Conservation (phyloP, 2,797 vertebrate genomes). For the Basileuterus tristriatus region DNA sequence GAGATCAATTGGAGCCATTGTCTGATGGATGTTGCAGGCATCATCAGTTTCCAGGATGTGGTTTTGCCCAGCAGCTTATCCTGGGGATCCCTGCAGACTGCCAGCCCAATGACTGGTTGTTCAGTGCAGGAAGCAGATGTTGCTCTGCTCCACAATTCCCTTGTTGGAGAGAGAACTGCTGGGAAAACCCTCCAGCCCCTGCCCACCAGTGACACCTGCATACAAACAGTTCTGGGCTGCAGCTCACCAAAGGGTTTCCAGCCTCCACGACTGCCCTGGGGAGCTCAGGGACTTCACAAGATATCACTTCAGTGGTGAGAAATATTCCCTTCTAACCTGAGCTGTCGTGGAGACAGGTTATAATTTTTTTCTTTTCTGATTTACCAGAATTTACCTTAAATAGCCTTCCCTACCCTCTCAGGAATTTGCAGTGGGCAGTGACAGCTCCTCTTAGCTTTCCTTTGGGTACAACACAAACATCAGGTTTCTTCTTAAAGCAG, state of each 20-base stretch:
- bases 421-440: neutral
- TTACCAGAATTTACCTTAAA: neutral
- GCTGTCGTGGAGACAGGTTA: neutral
- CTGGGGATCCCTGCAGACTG: neutral
- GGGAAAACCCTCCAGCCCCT: neutral
- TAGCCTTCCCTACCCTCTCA: neutral
- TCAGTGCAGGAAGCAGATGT: neutral
- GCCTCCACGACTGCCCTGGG: fast-evolving
- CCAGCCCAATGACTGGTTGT: neutral
- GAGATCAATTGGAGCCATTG: neutral
- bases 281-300: neutral
- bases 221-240: neutral
- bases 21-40: neutral
- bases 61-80: neutral
- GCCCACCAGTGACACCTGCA: fast-evolving
- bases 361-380: neutral
- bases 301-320: neutral
- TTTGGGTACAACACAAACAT: neutral
- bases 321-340: neutral
- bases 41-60: neutral
- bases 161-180: neutral
- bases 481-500: neutral
- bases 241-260: neutral
- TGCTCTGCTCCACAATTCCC: neutral
- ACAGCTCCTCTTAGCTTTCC: neutral